Evolutionary conservation across 2,113 vertebrate genomes (phyloP), one percentile per base, ranked within the genome.

Genomic region (Proterorhinus semilunaris): DNA sequence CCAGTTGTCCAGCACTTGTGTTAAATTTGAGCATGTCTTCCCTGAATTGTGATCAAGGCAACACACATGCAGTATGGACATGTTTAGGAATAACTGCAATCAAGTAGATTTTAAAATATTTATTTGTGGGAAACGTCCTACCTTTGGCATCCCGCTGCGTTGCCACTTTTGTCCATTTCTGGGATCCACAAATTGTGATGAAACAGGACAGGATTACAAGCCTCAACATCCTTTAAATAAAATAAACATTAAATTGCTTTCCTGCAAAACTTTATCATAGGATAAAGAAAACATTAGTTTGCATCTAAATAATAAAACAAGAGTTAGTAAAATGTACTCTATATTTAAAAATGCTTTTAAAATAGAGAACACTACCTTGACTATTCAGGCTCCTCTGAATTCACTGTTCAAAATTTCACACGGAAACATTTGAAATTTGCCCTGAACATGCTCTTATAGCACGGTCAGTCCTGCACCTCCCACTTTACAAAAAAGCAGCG

Each of bases 1-100:
- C 95, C 95, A 96, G 89, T 96, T 96, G 87, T 96, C 95, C 90
- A 96, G 83, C 0, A 95, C 92, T 58, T 93, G 89, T 36, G 94
- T 95, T 65, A 96, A 85, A 85, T 96, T 96, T 72, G 95, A 92
- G 6, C 95, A 96, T n/a, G 91, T 90, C 69, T 83, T 91, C 3
- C 51, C 54, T 0, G 78, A 72, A 0, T 42, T 44, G 54, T 5
- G 27, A 36, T 36, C 27, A 36, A 36, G 27, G 27, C 27, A 5
- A 36, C 27, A 36, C 6, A 71, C 51, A n/a, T 16, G 62, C 1
- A 16, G 1, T 48, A 45, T 3, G 7, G 48, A 43, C n/a, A 7
- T 67, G 3, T 7, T 16, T 8, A 15, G 54, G 4, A 46, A 48
- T 27, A 43, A 27, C 8, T 66, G 42, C 4, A 68, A 15, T 52